Conservation (phyloP, 2,888 invertebrate species). For the Eristalis pertinax region DNA sequence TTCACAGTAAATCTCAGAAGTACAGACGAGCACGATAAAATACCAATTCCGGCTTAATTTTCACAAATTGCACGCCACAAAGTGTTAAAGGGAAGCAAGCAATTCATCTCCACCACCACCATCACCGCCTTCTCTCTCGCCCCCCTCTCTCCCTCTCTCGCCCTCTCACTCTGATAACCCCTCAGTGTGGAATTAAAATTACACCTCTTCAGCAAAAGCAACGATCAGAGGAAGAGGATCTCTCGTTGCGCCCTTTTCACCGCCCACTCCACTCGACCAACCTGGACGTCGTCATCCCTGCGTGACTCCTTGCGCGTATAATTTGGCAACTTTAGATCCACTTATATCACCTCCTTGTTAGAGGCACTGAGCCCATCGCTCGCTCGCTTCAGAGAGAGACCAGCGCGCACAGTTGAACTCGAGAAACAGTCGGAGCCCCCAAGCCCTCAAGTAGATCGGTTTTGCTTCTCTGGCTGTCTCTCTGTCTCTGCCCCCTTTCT, state of each 20-base stretch:
- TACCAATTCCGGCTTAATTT: slow-evolving; percentile 77
- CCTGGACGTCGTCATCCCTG: not conserved
- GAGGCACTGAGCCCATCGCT: slow-evolving; percentile 73
- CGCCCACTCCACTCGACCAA: not conserved
- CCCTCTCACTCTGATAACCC: not conserved
- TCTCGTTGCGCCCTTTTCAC: not conserved
- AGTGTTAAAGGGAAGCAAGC: slow-evolving; percentile 80
- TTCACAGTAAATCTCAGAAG: slow-evolving; percentile 45
- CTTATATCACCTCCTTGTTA: slow-evolving; percentile 82
- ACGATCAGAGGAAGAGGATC: slow-evolving; percentile 40
- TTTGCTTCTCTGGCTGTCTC: not conserved
- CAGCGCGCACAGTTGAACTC: slow-evolving; percentile 15
- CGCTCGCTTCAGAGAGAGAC: slow-evolving; percentile 6
- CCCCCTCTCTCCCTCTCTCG: not conserved
- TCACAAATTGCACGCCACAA: slow-evolving; percentile 81
- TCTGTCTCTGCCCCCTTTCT: not conserved
- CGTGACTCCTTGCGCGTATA: slow-evolving; percentile 54
- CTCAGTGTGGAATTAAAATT: slow-evolving; percentile 61
- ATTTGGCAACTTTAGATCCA: slow-evolving; percentile 77
- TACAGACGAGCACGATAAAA: slow-evolving; percentile 57
- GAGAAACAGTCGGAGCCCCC: slow-evolving; percentile 16
- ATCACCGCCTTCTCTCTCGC: not conserved
- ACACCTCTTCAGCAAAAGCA: slow-evolving; percentile 52
- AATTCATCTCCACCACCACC: slow-evolving; percentile 61
- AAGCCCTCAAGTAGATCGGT: too few relatives aligned